Conservation (phyloP, 2,888 invertebrate species). For the Xylocampa areola region DNA sequence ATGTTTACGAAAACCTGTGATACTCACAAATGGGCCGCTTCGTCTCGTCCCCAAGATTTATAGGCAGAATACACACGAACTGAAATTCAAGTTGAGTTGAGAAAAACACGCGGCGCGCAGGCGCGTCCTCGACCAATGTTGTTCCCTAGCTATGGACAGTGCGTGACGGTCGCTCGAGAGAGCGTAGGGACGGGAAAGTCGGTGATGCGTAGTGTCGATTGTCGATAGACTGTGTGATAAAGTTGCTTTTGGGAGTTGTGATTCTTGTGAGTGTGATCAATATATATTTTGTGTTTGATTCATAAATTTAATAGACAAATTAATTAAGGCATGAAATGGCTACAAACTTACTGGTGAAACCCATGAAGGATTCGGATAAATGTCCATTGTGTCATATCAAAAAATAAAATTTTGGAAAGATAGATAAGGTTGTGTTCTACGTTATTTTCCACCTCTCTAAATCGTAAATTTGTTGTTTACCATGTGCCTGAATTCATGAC, state of each 20-base stretch:
- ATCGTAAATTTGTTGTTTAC: constrained; percentile 10
- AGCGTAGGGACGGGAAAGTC: constrained; percentile 57
- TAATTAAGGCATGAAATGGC: too few species aligned
- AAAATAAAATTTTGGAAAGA: too few species aligned
- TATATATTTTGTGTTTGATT: background rate
- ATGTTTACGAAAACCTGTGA: constrained; percentile 68
- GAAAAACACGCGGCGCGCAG: constrained; percentile 82
- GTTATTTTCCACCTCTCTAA: too few species aligned
- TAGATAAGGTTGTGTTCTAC: too few species aligned
- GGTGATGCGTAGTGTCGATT: constrained; percentile 44
- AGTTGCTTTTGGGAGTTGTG: background rate
- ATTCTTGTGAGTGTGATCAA: background rate
- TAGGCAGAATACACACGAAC: constrained; percentile 68
- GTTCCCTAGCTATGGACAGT: constrained; percentile 62
- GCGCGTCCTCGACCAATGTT: constrained; percentile 78
- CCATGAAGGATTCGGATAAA: too few species aligned
- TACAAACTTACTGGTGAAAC: too few species aligned
- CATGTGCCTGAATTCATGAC: background rate
- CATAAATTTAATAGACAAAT: too few species aligned
- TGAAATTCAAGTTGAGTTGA: constrained; percentile 77
- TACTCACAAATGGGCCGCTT: constrained; percentile 64
- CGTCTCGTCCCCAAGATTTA: constrained; percentile 70
- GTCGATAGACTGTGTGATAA: constrained; percentile 39
- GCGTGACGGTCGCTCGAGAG: constrained; percentile 67
- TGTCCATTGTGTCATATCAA: too few species aligned